These are phyloP conservation scores for Drosophila quinaria DNA, from an alignment of 2,888 invertebrate genomes.

Conservation along the genomic window DNA sequence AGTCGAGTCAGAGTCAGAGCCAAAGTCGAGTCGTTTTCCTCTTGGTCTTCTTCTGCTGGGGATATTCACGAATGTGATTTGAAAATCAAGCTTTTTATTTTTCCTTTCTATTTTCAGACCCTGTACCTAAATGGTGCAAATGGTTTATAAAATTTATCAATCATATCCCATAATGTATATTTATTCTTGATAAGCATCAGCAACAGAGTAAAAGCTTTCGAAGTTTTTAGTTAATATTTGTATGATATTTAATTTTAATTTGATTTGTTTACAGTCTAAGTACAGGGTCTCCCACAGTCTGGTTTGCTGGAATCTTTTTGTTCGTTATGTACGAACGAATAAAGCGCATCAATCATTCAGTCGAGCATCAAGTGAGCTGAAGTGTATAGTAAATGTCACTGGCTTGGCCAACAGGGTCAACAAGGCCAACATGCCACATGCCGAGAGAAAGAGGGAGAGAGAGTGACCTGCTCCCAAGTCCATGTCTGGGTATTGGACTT, in stretches of 20 bases:
- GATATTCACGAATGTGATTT: conserved; percentile 75
- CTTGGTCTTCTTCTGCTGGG: conserved; percentile 37
- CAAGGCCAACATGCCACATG: conserved; percentile 19
- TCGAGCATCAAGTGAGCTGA: conserved; percentile 74
- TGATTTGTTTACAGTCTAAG: not conserved
- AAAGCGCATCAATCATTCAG: conserved; percentile 81
- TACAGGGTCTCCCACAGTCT: not conserved
- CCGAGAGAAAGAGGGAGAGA: not conserved
- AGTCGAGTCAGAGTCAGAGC: not conserved
- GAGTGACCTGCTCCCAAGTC: conserved; percentile 11
- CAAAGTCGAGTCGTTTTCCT: conserved; percentile 1
- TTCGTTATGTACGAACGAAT: conserved; percentile 58
- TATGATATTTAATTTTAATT: too few species aligned
- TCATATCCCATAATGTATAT: too few species aligned
- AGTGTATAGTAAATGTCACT: conserved; percentile 80
- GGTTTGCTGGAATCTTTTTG: not conserved
- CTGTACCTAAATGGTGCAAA: not conserved
- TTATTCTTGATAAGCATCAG: too few species aligned
- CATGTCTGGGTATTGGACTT: conserved; percentile 53
- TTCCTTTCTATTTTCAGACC: conserved; percentile 9
- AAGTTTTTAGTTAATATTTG: too few species aligned
- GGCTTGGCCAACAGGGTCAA: conserved; percentile 36
- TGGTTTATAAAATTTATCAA: not conserved
- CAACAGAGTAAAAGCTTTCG: too few species aligned
- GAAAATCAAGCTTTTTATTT: conserved; percentile 64